Evolutionary conservation across 2,113 vertebrate genomes (phyloP).

Genomic region (Cyanistes caeruleus): DNA sequence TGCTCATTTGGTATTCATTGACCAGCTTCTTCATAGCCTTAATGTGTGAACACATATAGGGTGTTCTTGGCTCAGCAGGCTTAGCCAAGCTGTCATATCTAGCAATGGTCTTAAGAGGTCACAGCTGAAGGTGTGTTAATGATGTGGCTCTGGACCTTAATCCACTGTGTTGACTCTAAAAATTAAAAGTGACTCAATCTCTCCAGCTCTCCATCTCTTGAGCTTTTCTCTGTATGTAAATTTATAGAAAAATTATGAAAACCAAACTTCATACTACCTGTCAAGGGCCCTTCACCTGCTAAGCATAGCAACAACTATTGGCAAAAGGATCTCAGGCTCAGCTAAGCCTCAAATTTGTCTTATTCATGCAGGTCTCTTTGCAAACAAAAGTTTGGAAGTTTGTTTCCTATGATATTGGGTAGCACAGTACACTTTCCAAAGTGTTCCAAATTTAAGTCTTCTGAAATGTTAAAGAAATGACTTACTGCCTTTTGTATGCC

Average conservation of each 20-base stretch:
- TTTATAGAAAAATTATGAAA: background rate
- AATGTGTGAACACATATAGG: background rate
- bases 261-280: background rate
- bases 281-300: background rate
- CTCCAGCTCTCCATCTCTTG: background rate
- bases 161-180: background rate
- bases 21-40: background rate
- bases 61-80: background rate
- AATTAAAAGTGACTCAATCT: background rate
- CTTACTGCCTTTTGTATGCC: background rate
- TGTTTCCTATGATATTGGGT: background rate
- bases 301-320: rapidly evolving
- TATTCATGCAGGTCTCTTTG: background rate
- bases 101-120: background rate
- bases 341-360: background rate
- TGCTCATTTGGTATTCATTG: background rate
- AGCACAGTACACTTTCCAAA: background rate
- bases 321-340: background rate
- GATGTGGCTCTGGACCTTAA: background rate
- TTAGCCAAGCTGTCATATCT: background rate
- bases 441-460: background rate
- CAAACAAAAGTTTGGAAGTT: background rate
- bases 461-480: background rate
- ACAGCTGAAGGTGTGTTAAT: background rate
- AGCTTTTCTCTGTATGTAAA: background rate